Evolutionary conservation across 1,140 invertebrate genomes (phyloP).

Genomic region (Pogonus chalceus): DNA sequence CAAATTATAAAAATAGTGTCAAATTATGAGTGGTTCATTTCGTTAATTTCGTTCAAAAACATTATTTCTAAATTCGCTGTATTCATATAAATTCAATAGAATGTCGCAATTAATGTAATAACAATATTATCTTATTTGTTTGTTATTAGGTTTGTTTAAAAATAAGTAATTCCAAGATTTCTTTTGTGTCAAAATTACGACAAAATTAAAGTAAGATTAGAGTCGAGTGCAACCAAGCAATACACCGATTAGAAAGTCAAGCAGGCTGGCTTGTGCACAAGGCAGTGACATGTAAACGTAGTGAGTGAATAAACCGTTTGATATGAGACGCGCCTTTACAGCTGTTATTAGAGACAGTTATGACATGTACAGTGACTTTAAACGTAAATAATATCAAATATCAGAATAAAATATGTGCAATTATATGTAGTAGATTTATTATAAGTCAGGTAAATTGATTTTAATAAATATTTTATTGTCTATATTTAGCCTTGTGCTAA

Average conservation of each 20-base stretch:
- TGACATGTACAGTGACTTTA: background rate
- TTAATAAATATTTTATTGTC: background rate
- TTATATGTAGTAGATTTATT: background rate
- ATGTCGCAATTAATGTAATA: no score
- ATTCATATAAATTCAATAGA: no score
- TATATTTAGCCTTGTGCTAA: constrained; percentile 4
- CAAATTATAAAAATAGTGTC: no score
- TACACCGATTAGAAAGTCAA: background rate
- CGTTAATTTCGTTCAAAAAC: no score
- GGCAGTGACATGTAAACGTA: background rate
- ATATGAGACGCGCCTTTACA: constrained; percentile 7
- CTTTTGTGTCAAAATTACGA: background rate
- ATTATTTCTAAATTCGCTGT: no score
- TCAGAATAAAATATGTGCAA: background rate
- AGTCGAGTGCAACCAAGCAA: background rate
- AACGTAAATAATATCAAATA: background rate
- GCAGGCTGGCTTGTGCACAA: no score
- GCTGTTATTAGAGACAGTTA: constrained; percentile 5
- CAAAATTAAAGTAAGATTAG: background rate
- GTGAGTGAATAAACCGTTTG: constrained; percentile 2
- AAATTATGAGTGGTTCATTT: no score
- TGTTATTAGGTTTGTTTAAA: no score
- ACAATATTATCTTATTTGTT: no score
- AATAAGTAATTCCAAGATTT: no score
- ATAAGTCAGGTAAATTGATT: background rate